phyloP scores from a whole-genome alignment of 2,113 vertebrate species.

The Micromys minutus region DNA sequence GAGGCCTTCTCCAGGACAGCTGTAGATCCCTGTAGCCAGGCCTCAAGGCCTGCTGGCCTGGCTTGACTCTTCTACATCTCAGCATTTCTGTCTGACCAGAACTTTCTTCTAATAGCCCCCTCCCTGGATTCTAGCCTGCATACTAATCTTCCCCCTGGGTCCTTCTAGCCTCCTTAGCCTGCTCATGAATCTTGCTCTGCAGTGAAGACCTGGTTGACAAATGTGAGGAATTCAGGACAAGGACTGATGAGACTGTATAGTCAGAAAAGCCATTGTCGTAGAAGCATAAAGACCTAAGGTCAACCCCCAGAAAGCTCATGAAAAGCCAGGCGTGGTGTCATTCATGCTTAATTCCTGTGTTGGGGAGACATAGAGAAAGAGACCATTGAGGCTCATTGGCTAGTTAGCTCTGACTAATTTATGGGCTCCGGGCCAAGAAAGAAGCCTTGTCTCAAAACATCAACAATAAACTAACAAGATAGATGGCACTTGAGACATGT shows the following conservation, averaged over 20 bases:
- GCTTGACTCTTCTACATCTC: neutral
- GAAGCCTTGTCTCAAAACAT: neutral
- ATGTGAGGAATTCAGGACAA: neutral
- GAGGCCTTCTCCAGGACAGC: neutral
- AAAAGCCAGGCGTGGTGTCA: too few species aligned
- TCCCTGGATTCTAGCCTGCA: neutral
- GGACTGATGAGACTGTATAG: neutral
- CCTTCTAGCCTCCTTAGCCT: neutral
- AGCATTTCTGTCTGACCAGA: neutral
- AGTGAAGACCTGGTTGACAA: neutral
- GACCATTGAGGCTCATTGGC: neutral
- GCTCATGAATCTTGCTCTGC: rapidly evolving
- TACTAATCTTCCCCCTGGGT: neutral
- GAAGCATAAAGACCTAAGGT: too few species aligned
- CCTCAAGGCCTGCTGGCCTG: neutral
- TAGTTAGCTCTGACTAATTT: neutral
- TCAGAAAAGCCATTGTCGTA: neutral
- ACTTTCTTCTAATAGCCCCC: neutral
- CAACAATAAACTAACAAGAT: neutral
- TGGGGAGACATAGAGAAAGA: too few species aligned
- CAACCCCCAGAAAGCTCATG: too few species aligned
- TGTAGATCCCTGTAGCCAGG: neutral
- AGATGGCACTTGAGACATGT: neutral
- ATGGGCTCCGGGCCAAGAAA: neutral
- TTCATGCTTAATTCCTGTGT: neutral